phyloP scores from a whole-genome alignment of 1,140 invertebrate genomes.

The Heliconius nattereri region DNA sequence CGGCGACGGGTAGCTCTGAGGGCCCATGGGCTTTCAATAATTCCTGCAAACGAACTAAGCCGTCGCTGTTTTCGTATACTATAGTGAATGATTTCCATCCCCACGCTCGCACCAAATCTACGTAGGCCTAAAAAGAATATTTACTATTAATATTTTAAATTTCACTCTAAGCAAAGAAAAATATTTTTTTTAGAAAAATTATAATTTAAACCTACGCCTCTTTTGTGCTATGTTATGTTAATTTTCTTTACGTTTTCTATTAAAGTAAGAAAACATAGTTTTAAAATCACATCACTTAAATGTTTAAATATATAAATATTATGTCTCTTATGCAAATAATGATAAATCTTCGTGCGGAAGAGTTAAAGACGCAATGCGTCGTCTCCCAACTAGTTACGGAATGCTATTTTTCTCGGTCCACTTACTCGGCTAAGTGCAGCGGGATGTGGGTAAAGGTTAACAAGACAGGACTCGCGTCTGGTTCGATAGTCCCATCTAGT shows the following conservation, averaged over 20 bases:
- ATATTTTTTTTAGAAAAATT: too few relatives aligned
- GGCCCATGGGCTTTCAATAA: slow-evolving; percentile 94
- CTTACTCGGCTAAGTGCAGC: slow-evolving; percentile 92
- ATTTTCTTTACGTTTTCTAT: too few relatives aligned
- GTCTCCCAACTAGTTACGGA: neutral
- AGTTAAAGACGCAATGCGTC: too few relatives aligned
- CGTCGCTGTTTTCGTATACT: slow-evolving; percentile 97
- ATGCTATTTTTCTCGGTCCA: slow-evolving; percentile 13
- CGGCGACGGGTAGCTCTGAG: slow-evolving; percentile 90
- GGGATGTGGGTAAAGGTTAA: slow-evolving; percentile 97
- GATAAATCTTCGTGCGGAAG: too few relatives aligned
- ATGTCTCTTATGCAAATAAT: too few relatives aligned
- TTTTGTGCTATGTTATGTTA: too few relatives aligned
- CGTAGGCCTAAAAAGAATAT: slow-evolving; percentile 87
- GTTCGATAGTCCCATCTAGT: slow-evolving; percentile 95
- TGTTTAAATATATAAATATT: too few relatives aligned
- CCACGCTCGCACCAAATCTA: slow-evolving; percentile 93
- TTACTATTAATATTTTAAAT: too few relatives aligned
- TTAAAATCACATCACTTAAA: too few relatives aligned
- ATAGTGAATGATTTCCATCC: slow-evolving; percentile 97
- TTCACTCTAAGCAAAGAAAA: too few relatives aligned
- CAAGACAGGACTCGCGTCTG: slow-evolving; percentile 93
- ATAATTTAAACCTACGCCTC: too few relatives aligned
- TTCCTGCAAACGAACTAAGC: slow-evolving; percentile 94
- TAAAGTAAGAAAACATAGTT: too few relatives aligned